phyloP scores from a whole-genome alignment of 2,113 vertebrate species.

The Pao palembangensis region DNA sequence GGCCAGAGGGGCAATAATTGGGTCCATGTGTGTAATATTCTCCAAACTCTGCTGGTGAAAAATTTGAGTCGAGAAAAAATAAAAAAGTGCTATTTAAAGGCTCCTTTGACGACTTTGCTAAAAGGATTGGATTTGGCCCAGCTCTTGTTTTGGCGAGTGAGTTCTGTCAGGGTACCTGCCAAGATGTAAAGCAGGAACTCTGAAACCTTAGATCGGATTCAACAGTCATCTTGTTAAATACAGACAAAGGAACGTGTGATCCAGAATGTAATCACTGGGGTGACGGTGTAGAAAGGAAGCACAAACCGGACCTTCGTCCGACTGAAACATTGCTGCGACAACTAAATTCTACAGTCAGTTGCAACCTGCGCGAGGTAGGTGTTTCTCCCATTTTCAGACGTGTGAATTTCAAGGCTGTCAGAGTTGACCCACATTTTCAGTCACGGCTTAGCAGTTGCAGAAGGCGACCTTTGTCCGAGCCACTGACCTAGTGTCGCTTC shows the following conservation, averaged over 20 bases:
- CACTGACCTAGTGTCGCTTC: conserved; percentile 26
- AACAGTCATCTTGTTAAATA: conserved; percentile 18
- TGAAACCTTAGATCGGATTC: conserved; percentile 1
- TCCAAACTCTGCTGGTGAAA: neutral
- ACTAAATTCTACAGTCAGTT: neutral
- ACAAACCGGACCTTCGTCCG: neutral
- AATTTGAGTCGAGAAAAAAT: neutral
- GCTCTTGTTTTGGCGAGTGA: conserved; percentile 37
- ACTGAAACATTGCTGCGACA: neutral
- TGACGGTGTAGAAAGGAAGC: neutral
- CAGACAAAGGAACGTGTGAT: neutral
- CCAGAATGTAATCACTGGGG: neutral
- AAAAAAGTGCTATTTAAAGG: conserved; percentile 26
- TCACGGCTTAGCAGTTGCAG: conserved; percentile 14
- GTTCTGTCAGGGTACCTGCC: conserved; percentile 39
- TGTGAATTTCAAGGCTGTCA: conserved; percentile 30
- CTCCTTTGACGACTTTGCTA: conserved; percentile 45
- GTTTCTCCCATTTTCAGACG: conserved; percentile 4
- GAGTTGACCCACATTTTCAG: conserved; percentile 53
- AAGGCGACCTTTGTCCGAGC: conserved; percentile 9
- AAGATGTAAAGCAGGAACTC: conserved; percentile 19
- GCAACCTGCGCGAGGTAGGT: neutral
- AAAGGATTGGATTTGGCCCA: conserved; percentile 33
- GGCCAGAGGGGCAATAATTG: conserved; percentile 14
- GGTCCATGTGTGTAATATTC: conserved; percentile 23